Evolutionary conservation across 2,797 vertebrate genomes (phyloP).

Genomic region (Aplochiton taeniatus): DNA sequence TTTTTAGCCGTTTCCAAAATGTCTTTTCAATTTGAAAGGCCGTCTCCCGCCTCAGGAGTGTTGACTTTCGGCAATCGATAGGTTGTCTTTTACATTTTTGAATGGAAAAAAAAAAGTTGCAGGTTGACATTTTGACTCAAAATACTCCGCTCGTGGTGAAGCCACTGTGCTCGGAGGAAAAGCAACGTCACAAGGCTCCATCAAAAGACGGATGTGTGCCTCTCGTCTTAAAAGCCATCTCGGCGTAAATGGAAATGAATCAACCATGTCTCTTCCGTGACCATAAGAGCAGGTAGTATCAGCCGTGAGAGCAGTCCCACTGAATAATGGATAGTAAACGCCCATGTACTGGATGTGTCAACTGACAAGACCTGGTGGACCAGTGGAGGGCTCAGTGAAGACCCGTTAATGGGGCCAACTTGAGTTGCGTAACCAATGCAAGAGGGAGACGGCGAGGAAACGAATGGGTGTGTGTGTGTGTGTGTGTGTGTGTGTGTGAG

Average conservation of each 20-base stretch:
- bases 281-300: too few relatives aligned
- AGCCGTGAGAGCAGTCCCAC: too few relatives aligned
- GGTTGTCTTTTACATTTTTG: slow-evolving; percentile 9
- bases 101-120: slow-evolving; percentile 13
- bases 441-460: background rate
- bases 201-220: background rate
- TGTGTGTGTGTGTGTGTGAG: background rate
- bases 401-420: background rate
- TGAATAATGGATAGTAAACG: too few relatives aligned
- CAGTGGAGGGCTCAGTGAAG: too few relatives aligned
- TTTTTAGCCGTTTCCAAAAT: slow-evolving; percentile 37
- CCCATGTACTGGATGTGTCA: too few relatives aligned
- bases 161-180: slow-evolving; percentile 3
- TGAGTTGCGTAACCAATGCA: background rate
- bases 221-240: background rate
- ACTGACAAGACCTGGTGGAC: too few relatives aligned
- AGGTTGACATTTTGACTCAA: slow-evolving; percentile 44
- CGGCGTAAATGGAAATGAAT: too few relatives aligned
- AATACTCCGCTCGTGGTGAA: slow-evolving; percentile 33
- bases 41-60: slow-evolving; percentile 24
- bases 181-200: slow-evolving; percentile 18
- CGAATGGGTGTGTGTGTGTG: background rate
- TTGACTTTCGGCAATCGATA: slow-evolving; percentile 34
- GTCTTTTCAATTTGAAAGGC: slow-evolving; percentile 33
- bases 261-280: too few relatives aligned